phyloP scores from a whole-genome alignment of 2,888 invertebrate species.

The Chironomus riparius region DNA sequence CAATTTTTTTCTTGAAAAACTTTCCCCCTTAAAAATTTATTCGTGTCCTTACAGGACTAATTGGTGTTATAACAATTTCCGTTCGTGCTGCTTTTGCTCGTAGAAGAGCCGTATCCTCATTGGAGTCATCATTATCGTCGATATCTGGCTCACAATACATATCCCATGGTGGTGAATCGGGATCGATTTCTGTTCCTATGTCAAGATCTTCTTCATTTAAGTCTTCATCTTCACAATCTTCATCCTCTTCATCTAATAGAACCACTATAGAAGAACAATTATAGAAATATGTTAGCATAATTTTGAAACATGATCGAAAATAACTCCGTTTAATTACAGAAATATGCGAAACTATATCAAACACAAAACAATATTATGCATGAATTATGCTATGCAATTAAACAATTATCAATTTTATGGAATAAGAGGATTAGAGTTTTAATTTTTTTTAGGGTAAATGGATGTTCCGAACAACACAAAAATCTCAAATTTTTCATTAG shows the following conservation, averaged over 20 bases:
- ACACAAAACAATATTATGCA: no score
- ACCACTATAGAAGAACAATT: conserved; percentile 34
- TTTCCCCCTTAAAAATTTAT: not conserved
- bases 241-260: conserved; percentile 41
- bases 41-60: conserved; percentile 40
- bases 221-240: conserved; percentile 43
- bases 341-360: no score
- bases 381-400: no score
- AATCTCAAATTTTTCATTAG: no score
- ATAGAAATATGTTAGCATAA: no score
- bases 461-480: no score
- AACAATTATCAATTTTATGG: no score
- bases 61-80: conserved; percentile 45
- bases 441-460: no score
- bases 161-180: conserved; percentile 44
- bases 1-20: no score
- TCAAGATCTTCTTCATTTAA: conserved; percentile 43
- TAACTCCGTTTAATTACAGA: no score
- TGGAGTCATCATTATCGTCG: conserved; percentile 45
- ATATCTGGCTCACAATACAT: conserved; percentile 42
- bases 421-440: no score
- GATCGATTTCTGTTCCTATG: conserved; percentile 42
- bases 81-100: conserved; percentile 45
- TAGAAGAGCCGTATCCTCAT: conserved; percentile 49
- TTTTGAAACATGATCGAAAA: no score